Evolutionary conservation across 2,888 invertebrate species (phyloP).

Genomic region (Anoplius nigerrimus): DNA sequence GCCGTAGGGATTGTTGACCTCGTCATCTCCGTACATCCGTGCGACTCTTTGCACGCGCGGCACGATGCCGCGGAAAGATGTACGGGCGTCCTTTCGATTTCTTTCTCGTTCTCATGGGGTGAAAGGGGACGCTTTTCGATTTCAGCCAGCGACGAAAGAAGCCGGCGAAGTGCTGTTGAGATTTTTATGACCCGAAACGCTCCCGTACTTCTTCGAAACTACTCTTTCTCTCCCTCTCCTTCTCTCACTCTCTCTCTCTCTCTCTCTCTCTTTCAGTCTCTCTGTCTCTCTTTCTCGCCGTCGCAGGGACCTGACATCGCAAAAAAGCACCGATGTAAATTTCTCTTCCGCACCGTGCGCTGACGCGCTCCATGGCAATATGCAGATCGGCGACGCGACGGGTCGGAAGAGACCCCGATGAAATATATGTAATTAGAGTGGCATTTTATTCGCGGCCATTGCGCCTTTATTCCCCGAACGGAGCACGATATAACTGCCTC

Average conservation of each 20-base stretch:
- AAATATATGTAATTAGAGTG: too few relatives aligned
- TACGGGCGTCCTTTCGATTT: slow-evolving; percentile 47
- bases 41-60: slow-evolving; percentile 31
- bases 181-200: background rate
- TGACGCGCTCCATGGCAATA: too few relatives aligned
- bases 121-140: slow-evolving; percentile 11
- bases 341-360: background rate
- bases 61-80: slow-evolving; percentile 20
- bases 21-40: slow-evolving; percentile 27
- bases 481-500: too few relatives aligned
- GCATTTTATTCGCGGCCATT: background rate
- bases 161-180: background rate
- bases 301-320: background rate
- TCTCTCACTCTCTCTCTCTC: slow-evolving; percentile 7
- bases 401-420: too few relatives aligned
- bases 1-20: slow-evolving; percentile 47
- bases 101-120: slow-evolving; percentile 21
- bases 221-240: background rate
- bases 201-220: background rate
- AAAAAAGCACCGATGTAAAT: background rate
- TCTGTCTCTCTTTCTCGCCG: slow-evolving; percentile 15
- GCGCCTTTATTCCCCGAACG: background rate
- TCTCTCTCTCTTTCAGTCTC: slow-evolving; percentile 7
- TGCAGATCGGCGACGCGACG: too few relatives aligned
- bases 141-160: background rate